Conservation (phyloP, 2,797 vertebrate species). For the Tympanoctomys barrerae region DNA sequence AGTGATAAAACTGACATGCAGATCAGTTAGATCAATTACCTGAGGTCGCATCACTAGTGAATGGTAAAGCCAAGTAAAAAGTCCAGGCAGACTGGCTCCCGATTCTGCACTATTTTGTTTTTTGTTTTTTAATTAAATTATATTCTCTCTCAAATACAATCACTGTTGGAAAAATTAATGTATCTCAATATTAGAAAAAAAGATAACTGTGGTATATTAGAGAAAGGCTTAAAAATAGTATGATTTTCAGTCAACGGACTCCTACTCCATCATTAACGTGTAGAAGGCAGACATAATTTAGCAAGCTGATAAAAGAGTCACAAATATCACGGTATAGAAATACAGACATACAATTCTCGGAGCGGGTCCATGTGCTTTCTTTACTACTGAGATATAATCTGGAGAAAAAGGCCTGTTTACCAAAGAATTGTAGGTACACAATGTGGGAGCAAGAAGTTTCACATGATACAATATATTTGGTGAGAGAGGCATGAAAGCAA, state of each 20-base stretch:
- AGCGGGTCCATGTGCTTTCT: neutral
- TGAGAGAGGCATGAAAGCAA: neutral
- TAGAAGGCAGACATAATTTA: conserved; percentile 37
- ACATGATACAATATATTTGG: neutral
- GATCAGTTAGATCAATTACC: neutral
- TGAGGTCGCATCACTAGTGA: neutral
- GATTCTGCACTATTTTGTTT: neutral
- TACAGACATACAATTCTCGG: neutral
- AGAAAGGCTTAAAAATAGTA: neutral
- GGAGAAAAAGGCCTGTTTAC: neutral
- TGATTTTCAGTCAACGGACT: neutral
- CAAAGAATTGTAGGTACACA: neutral
- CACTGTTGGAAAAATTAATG: neutral
- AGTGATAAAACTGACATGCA: neutral
- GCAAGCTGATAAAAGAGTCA: conserved; percentile 33
- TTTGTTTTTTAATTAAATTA: neutral
- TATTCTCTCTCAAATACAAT: neutral
- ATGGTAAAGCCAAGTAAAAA: neutral
- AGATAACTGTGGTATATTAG: neutral
- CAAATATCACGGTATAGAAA: neutral
- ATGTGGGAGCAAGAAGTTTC: neutral
- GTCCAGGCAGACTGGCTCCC: neutral
- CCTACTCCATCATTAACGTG: conserved; percentile 25
- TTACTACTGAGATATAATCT: neutral
- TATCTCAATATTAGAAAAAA: neutral